phyloP scores from a whole-genome alignment of 2,888 invertebrate species.

The Phrixothrix hirtus region DNA sequence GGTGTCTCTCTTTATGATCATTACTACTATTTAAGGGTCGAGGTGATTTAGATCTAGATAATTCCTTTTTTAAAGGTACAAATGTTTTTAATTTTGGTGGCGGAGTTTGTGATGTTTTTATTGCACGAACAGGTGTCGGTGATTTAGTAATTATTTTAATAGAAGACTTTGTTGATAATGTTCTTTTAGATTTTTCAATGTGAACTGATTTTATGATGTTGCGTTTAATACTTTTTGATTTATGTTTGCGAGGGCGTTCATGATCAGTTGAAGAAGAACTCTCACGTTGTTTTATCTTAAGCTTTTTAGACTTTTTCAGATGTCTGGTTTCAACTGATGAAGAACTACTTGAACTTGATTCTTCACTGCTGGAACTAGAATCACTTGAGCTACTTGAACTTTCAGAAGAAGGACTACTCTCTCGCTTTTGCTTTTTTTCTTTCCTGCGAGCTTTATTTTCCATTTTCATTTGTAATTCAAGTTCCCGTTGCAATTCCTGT shows the following conservation, averaged over 20 bases:
- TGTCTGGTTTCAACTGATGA: constrained; percentile 53
- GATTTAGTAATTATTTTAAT: constrained; percentile 43
- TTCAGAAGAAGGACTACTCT: constrained; percentile 70
- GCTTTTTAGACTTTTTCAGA: constrained; percentile 52
- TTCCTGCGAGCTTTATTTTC: constrained; percentile 71
- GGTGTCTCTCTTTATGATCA: constrained; percentile 51
- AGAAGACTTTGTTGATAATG: constrained; percentile 33
- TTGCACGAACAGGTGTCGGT: constrained; percentile 46
- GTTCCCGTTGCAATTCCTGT: constrained; percentile 74
- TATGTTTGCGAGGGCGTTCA: constrained; percentile 61
- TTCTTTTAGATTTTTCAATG: constrained; percentile 36
- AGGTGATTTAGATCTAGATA: constrained; percentile 49
- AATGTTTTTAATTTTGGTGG: constrained; percentile 51
- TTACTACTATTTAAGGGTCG: constrained; percentile 46
- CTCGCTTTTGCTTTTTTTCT: constrained; percentile 68
- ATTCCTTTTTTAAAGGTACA: constrained; percentile 41
- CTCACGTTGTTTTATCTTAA: constrained; percentile 47
- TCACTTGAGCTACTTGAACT: constrained; percentile 67
- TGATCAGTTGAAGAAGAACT: constrained; percentile 61
- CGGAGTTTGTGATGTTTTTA: constrained; percentile 53
- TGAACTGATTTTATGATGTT: constrained; percentile 50
- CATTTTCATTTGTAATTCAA: constrained; percentile 78
- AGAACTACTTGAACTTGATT: constrained; percentile 66
- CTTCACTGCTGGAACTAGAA: constrained; percentile 68
- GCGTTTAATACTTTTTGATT: constrained; percentile 59